Conservation (phyloP, 1,140 invertebrate genomes). For the Drosophila punjabiensis region DNA sequence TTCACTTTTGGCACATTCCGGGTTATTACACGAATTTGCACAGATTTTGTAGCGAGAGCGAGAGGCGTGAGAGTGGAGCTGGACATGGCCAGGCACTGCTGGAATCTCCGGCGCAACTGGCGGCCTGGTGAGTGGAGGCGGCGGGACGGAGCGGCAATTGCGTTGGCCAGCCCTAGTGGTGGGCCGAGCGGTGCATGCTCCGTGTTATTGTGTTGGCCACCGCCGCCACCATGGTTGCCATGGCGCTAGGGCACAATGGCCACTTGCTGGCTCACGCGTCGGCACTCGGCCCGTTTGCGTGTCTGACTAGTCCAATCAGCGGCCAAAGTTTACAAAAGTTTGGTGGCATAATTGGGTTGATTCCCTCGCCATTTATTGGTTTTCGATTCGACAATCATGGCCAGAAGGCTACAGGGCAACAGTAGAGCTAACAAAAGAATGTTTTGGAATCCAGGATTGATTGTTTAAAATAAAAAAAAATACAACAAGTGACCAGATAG, state of each 20-base stretch:
- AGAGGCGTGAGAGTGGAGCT: constrained; percentile 19
- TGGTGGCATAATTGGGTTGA: constrained; percentile 76
- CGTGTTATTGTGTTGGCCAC: constrained; percentile 79
- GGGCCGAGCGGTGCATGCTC: constrained; percentile 74
- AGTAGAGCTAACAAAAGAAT: no score
- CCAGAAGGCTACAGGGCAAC: background rate
- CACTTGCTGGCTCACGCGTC: constrained; percentile 45
- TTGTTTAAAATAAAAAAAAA: background rate
- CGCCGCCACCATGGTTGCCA: constrained; percentile 53
- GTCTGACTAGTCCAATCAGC: constrained; percentile 39
- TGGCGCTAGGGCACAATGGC: constrained; percentile 49
- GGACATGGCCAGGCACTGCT: constrained; percentile 56
- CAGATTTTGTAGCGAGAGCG: constrained; percentile 25
- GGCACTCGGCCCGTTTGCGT: constrained; percentile 55
- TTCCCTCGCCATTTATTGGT: constrained; percentile 70
- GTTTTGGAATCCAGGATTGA: background rate
- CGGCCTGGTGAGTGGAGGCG: constrained; percentile 30
- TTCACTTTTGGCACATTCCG: constrained; percentile 22
- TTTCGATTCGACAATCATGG: constrained; percentile 50
- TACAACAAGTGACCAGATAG: no score
- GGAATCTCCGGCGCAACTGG: constrained; percentile 75
- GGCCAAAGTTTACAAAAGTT: constrained; percentile 62
- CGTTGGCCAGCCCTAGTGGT: constrained; percentile 7
- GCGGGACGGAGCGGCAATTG: background rate
- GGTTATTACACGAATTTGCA: constrained; percentile 54